Percentiles rank a stretch among this genome's conserved stretches.
phyloP scores from a whole-genome alignment of 2,113 vertebrate genomes.

The Aleadryas rufinucha region DNA sequence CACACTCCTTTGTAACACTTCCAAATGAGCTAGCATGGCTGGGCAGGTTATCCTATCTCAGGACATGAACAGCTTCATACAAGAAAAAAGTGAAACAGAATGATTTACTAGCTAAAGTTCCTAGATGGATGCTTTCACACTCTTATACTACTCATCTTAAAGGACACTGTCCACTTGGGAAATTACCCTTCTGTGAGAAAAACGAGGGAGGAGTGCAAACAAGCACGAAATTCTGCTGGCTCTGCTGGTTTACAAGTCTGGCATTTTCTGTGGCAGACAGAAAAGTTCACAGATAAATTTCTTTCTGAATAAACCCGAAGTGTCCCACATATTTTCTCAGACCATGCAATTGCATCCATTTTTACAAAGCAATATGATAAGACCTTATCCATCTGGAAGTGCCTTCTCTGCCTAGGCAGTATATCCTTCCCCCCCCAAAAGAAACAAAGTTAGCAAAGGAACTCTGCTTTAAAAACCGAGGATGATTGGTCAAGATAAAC shows the following conservation, averaged over 20 bases:
- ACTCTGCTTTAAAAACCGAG: not conserved
- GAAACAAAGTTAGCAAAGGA: not conserved
- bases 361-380: not conserved
- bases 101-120: not conserved
- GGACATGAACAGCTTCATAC: not conserved
- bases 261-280: not conserved
- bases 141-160: not conserved
- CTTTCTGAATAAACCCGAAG: not conserved
- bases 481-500: not conserved
- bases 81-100: not conserved
- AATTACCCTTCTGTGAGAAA: not conserved
- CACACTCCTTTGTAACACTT: rapidly evolving
- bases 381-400: not conserved
- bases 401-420: not conserved
- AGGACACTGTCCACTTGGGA: not conserved
- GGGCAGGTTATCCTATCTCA: not conserved
- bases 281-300: not conserved
- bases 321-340: not conserved
- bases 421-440: not conserved
- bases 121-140: not conserved
- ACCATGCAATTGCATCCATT: not conserved
- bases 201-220: not conserved
- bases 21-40: not conserved
- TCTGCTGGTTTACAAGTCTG: not conserved
- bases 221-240: not conserved